Base-by-base conservation (phyloP, 2,888 invertebrate species). In the Gymnocheta viridis region DNA sequence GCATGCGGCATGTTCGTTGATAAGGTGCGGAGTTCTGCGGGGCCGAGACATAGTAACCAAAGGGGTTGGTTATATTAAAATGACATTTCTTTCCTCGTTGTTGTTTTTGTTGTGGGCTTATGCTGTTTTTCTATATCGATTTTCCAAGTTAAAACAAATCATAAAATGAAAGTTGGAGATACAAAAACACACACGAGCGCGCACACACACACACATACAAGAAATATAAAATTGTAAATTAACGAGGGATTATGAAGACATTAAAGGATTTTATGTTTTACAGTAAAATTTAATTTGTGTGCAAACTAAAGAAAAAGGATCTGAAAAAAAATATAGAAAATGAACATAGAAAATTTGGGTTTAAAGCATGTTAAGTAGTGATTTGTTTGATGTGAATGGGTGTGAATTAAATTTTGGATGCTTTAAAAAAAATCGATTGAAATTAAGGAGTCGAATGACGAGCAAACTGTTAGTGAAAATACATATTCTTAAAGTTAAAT, bases 101-200 rank as follows among this genome's bases (percentile, higher is more conserved):
- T 76, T 66, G n/a, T 76, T 27, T 44, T 70, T 44, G 51, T 72
- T 51, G 56, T 70, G 44, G 44, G 29, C 56, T 72, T 73, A 80
- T 80, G 80, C 72, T 66, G 80, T 38, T 70, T 62, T 76, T 54
- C 54, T 24, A 47, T 76, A 82, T 82, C 74, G 81, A 82, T 82
- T 82, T 82, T 82, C 49, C 69, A 56, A 66, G 24, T 38, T 58
- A 41, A 58, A 80, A 80, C 47, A 66, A 58, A 32, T 41, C 38
- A 73, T 58, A 56, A 66, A 58, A 73, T 56, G 49, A 73, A 80
- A 80, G 56, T 73, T 72, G 41, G 24, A 54, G 32, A 41, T 24
- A 41, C 27, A 19, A n/a, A n/a, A n/a, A n/a, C n/a, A n/a, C n/a
- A n/a, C n/a, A n/a, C n/a, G n/a, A n/a, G n/a, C 58, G 19, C 35